Base-by-base conservation (phyloP, 2,113 vertebrate species). In the Piaya cayana region DNA sequence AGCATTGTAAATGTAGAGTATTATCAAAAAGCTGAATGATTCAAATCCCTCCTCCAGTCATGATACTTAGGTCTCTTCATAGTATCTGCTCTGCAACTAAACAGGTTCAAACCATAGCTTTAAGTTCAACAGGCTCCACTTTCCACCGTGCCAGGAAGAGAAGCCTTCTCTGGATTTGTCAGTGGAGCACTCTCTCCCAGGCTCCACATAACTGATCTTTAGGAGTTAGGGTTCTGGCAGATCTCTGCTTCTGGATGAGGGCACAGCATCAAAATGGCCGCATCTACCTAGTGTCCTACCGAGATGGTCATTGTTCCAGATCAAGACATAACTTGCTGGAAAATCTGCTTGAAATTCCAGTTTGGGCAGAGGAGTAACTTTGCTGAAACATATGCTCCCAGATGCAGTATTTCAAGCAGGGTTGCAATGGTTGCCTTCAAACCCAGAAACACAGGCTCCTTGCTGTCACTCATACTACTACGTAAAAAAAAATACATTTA, bases 181-280 rank as follows among this genome's bases (percentile, higher is more conserved):
- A 88, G 14, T 12, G 67, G 67, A 85, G 39, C 67, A 58, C 23
- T 19, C 19, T 85, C 22, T 52, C 32, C 42, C n/a, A 27, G 11
- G 19, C 18, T 49, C 55, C 0, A 1, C 0, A 0, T 5, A 6
- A 58, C 15, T 65, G 50, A 67, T 36, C 70, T 58, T 11, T 32
- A 53, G 47, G n/a, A 88, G 56, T 5, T 42, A 47, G 15, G 13
- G 11, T 11, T 50, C 68, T 72, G 67, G 7, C 19, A 65, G 30
- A 65, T 23, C 25, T 64, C 74, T 92, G 71, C 36, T 69, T 74
- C 82, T 37, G 47, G 34, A 93, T 69, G 7, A 7, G 12, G 26
- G 9, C 34, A 67, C 12, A 59, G 50, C 11, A 82, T 11, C 2
- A 0, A 30, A 91, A 85, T 21, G 30, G n/a, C 14, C 42, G 37